Percentiles rank a stretch among this genome's conserved stretches.
Evolutionary conservation across 2,113 vertebrate species (phyloP).

Genomic region (Dipodomys stephensi): DNA sequence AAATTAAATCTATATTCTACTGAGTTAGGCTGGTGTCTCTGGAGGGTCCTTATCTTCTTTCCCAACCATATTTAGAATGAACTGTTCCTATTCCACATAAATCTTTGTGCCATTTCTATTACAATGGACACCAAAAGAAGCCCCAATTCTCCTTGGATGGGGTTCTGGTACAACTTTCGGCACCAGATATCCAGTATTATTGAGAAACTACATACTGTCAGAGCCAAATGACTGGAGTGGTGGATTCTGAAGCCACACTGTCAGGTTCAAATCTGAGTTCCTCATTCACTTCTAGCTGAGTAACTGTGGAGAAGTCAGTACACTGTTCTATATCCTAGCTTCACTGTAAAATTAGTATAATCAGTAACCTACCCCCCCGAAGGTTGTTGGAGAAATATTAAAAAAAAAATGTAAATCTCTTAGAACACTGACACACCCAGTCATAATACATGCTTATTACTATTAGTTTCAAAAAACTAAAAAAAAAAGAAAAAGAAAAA

Average conservation of each 20-base stretch:
- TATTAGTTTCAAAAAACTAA: conserved; percentile 19
- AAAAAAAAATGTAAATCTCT: not conserved
- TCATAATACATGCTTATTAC: not conserved
- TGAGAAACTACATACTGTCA: not conserved
- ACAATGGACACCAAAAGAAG: conserved; percentile 23
- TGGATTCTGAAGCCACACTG: not conserved
- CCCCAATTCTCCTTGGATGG: not conserved
- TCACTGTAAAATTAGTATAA: conserved; percentile 14
- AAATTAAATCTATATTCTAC: not conserved
- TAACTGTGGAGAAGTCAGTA: not conserved
- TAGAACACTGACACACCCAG: not conserved
- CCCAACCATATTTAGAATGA: not conserved
- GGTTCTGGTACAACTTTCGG: not conserved
- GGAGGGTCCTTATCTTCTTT: not conserved
- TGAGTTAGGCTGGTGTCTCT: not conserved
- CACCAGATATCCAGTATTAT: not conserved
- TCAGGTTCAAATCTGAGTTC: not conserved
- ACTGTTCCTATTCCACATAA: not conserved
- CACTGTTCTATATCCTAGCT: conserved; percentile 3
- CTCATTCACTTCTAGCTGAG: not conserved
- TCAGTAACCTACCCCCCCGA: not conserved
- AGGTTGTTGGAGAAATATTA: not conserved
- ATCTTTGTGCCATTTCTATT: not conserved
- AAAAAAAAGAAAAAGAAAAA: not conserved
- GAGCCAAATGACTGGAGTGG: not conserved